Evolutionary conservation across 2,113 vertebrate genomes (phyloP).

Genomic region (Heliornis fulica): DNA sequence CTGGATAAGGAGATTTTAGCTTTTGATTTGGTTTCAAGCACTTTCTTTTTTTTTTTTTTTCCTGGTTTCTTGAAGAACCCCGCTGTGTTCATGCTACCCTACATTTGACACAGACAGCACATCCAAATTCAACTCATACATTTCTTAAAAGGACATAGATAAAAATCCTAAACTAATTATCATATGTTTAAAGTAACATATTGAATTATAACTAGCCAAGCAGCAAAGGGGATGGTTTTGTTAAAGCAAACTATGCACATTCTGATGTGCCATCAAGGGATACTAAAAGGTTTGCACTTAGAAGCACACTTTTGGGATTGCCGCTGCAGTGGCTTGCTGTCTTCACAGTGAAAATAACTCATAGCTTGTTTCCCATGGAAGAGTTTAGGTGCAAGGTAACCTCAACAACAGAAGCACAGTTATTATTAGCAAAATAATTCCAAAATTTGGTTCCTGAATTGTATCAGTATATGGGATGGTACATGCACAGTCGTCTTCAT

Average conservation of each 20-base stretch:
- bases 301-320: neutral
- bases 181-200: neutral
- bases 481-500: neutral
- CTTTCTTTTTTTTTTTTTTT: neutral
- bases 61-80: neutral
- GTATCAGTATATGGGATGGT: neutral
- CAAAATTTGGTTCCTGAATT: neutral
- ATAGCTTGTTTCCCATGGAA: neutral
- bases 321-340: neutral
- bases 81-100: neutral
- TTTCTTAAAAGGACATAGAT: neutral
- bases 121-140: neutral
- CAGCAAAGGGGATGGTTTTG: accelerated
- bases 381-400: neutral
- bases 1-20: neutral
- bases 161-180: neutral
- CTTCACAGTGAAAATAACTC: neutral
- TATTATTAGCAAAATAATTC: neutral
- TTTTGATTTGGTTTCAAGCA: neutral
- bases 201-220: neutral
- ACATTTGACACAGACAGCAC: neutral
- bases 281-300: neutral
- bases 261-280: neutral
- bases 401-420: neutral
- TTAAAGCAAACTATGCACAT: accelerated